Conservation (phyloP, 92 coral and sea anemone species). For the Phymanthus crucifer region DNA sequence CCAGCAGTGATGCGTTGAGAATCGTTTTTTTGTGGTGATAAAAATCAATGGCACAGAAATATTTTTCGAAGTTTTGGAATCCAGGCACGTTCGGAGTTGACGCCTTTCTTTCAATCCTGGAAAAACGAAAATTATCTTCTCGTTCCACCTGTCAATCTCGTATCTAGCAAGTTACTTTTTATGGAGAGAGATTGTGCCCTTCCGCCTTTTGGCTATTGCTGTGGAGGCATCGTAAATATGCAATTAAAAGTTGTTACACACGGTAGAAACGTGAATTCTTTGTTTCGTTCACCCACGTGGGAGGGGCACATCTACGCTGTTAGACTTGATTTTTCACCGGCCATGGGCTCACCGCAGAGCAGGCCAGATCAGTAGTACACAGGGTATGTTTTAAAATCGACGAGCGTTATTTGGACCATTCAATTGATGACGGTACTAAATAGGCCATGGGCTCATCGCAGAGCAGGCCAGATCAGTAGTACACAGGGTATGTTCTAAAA, state of each 20-base stretch:
- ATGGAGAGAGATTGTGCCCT: conserved; percentile 14
- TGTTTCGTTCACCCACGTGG: background rate
- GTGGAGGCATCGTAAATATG: background rate
- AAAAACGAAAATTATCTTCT: conserved; percentile 11
- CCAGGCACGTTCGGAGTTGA: conserved; percentile 56
- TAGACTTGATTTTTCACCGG: too few relatives aligned
- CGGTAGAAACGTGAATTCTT: background rate
- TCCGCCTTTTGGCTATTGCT: conserved; percentile 33
- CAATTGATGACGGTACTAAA: too few relatives aligned
- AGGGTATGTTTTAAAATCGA: too few relatives aligned
- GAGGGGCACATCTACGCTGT: background rate
- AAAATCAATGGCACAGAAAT: too few relatives aligned
- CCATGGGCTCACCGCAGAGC: too few relatives aligned
- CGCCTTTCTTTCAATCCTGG: conserved; percentile 32
- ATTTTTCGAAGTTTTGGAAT: conserved; percentile 43
- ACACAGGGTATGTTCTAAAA: too few relatives aligned
- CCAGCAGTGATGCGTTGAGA: too few relatives aligned
- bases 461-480: too few relatives aligned
- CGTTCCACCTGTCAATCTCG: conserved; percentile 24
- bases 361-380: too few relatives aligned
- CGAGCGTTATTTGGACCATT: too few relatives aligned
- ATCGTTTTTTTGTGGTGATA: too few relatives aligned
- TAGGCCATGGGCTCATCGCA: too few relatives aligned
- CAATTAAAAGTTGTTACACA: conserved; percentile 3
- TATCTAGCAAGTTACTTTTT: background rate